A percentile compares a stretch with the other conserved stretches of the same genome.
Evolutionary conservation across 2,113 vertebrate species (phyloP).

Genomic region (Ibidorhyncha struthersii): DNA sequence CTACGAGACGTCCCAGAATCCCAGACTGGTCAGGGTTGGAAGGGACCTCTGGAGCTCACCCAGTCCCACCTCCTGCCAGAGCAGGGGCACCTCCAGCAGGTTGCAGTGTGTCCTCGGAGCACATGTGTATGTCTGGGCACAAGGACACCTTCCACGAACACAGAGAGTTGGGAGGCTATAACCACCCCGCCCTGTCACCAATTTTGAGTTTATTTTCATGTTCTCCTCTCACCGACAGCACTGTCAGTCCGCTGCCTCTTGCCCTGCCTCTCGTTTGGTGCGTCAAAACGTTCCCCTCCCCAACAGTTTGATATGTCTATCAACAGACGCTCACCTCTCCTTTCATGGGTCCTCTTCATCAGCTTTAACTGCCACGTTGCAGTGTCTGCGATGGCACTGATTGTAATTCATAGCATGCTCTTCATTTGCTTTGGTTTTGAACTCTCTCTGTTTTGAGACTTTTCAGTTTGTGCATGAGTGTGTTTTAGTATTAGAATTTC

Average conservation of each 20-base stretch:
- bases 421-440: neutral
- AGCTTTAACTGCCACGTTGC: accelerated
- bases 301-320: accelerated
- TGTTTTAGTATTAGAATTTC: neutral
- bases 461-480: neutral
- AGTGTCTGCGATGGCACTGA: accelerated
- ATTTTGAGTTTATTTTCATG: accelerated
- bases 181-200: neutral
- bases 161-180: accelerated
- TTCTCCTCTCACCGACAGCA: neutral
- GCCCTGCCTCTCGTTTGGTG: neutral
- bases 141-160: accelerated
- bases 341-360: accelerated
- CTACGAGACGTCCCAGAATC: neutral
- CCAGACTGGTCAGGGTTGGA: too few relatives aligned
- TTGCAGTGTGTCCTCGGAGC: too few relatives aligned
- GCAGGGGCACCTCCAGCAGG: too few relatives aligned
- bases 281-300: neutral
- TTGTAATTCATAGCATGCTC: neutral
- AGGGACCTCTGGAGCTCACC: too few relatives aligned
- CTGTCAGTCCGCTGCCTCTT: neutral
- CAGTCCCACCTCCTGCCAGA: too few relatives aligned
- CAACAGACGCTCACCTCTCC: neutral
- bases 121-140: accelerated
- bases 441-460: neutral